Percentiles rank a stretch among this genome's conserved stretches.
phyloP scores from a whole-genome alignment of 2,888 invertebrate species.

The Cecidostiba fungosa region DNA sequence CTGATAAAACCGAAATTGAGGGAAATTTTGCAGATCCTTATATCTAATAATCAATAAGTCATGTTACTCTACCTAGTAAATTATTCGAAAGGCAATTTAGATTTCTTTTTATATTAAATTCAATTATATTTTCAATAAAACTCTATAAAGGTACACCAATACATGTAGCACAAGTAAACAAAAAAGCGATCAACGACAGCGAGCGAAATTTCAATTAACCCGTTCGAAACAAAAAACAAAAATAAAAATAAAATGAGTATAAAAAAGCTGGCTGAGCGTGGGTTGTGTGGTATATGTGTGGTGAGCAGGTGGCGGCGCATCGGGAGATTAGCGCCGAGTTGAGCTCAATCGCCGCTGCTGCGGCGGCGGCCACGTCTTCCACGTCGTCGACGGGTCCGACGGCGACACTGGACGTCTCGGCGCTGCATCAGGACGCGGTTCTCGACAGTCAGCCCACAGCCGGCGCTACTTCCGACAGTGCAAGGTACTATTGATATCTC shows the following conservation, averaged over 20 bases:
- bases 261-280: conserved; percentile 29
- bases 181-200: not conserved
- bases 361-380: not conserved
- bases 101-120: not conserved
- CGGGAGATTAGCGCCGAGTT: conserved; percentile 58
- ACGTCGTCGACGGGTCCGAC: conserved; percentile 36
- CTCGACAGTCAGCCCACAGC: not conserved
- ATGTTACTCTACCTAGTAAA: not conserved
- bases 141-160: not conserved
- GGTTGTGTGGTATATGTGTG: conserved; percentile 46
- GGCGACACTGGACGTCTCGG: conserved; percentile 56
- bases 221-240: not conserved
- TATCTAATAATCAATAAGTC: not conserved
- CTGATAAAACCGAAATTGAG: not conserved
- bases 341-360: conserved; percentile 31
- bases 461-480: conserved; percentile 12
- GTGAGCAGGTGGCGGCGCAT: conserved; percentile 60
- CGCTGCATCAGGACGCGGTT: conserved; percentile 37
- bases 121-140: not conserved
- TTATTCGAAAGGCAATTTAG: not conserved
- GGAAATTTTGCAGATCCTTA: conserved; percentile 46
- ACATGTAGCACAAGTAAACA: not conserved
- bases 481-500: conserved; percentile 48
- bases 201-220: not conserved
- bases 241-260: not conserved